These are phyloP conservation scores for Drosophila mimica DNA, from an alignment of 2,888 invertebrate genomes.

Conservation along the genomic window DNA sequence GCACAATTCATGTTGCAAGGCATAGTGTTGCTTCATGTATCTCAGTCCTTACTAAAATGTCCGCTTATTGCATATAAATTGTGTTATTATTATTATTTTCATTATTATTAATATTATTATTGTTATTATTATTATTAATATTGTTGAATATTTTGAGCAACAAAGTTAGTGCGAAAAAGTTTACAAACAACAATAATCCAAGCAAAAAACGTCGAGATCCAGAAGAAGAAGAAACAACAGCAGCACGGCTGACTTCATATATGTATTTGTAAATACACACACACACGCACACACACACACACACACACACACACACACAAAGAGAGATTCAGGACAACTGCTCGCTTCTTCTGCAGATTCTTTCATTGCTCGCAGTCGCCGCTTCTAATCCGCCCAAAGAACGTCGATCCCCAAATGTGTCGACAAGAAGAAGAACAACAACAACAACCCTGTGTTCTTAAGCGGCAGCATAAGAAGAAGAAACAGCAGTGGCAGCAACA, in stretches of 20 bases:
- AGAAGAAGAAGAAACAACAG: not conserved
- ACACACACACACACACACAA: not conserved
- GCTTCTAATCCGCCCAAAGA: conserved; percentile 69
- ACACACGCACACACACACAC: not conserved
- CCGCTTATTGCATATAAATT: not conserved
- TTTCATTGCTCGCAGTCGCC: not conserved
- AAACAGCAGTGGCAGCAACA: not conserved
- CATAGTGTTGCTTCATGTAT: not conserved
- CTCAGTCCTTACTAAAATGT: not conserved
- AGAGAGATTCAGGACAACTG: conserved; percentile 29
- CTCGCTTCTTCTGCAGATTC: not conserved
- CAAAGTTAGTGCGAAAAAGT: too few species aligned
- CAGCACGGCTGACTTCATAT: not conserved
- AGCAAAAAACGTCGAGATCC: not conserved
- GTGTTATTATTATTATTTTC: not conserved
- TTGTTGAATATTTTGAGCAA: not conserved
- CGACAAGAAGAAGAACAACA: conserved; percentile 13
- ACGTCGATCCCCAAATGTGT: conserved; percentile 12
- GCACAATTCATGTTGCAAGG: not conserved
- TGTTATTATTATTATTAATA: not conserved
- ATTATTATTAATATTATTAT: not conserved
- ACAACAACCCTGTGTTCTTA: conserved; percentile 31
- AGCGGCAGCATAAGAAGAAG: conserved; percentile 24
- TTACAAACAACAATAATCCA: not conserved
- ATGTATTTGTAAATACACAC: not conserved